These are phyloP conservation scores for Eupithecia subfuscata DNA, from an alignment of 2,888 invertebrate genomes.

Conservation along the genomic window DNA sequence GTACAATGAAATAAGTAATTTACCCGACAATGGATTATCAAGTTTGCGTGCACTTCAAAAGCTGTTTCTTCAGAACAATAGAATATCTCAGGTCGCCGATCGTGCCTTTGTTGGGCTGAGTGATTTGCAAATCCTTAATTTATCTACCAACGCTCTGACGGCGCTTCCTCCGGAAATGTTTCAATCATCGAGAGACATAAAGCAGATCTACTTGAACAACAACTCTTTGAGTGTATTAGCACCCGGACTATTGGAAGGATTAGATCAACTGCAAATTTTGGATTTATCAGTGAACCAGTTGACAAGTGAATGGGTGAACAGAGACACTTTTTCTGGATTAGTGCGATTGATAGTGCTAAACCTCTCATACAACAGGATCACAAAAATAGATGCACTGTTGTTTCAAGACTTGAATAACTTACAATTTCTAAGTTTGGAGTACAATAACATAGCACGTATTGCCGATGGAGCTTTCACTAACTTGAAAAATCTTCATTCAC, in stretches of 20 bases:
- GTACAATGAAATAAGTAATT: constrained; percentile 87
- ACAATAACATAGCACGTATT: constrained; percentile 88
- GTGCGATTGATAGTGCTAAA: constrained; percentile 90
- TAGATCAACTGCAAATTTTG: constrained; percentile 89
- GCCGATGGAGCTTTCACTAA: constrained; percentile 90
- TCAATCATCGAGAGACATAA: constrained; percentile 87
- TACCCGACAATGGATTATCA: constrained; percentile 89
- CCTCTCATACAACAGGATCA: constrained; percentile 88
- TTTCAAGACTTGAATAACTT: constrained; percentile 90
- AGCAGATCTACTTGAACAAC: constrained; percentile 89
- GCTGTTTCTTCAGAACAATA: constrained; percentile 90
- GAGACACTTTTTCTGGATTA: constrained; percentile 90
- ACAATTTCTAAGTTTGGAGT: constrained; percentile 89
- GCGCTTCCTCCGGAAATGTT: constrained; percentile 92
- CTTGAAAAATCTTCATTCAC: constrained; percentile 90
- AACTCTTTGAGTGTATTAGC: constrained; percentile 90
- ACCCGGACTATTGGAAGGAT: constrained; percentile 88
- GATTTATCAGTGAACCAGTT: constrained; percentile 90
- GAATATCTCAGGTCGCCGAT: constrained; percentile 89
- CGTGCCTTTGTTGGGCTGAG: constrained; percentile 89
- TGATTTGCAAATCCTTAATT: constrained; percentile 88
- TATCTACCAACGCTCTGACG: constrained; percentile 91
- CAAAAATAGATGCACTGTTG: constrained; percentile 87
- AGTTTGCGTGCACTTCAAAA: constrained; percentile 88
- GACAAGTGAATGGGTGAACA: constrained; percentile 90